phyloP scores from a whole-genome alignment of 2,888 invertebrate species.

The Mallateleia sp. region DNA sequence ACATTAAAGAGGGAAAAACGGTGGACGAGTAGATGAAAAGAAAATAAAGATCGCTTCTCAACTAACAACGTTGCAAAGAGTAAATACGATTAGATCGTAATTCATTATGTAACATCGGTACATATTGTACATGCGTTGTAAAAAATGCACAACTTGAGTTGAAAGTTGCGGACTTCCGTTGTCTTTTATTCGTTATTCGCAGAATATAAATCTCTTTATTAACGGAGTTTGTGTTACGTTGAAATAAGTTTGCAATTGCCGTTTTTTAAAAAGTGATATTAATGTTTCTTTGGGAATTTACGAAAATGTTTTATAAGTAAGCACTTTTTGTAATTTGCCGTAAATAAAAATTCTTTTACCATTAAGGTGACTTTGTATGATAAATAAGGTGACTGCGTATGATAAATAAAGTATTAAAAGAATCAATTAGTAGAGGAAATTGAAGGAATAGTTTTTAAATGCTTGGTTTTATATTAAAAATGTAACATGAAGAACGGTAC shows the following conservation, averaged over 20 bases:
- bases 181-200: constrained; percentile 39
- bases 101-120: constrained; percentile 57
- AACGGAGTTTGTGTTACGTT: constrained; percentile 31
- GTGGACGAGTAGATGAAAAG: constrained; percentile 1
- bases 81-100: constrained; percentile 66
- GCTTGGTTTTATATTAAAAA: too few relatives aligned
- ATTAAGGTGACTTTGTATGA: too few relatives aligned
- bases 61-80: constrained; percentile 56
- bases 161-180: constrained; percentile 40
- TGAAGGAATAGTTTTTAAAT: too few relatives aligned
- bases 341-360: too few relatives aligned
- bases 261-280: constrained; percentile 24
- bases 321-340: too few relatives aligned
- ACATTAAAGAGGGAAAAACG: constrained; percentile 16
- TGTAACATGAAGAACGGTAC: too few relatives aligned
- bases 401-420: too few relatives aligned
- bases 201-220: constrained; percentile 45
- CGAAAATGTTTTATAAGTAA: too few relatives aligned
- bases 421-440: too few relatives aligned
- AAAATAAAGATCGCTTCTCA: constrained; percentile 39
- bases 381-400: too few relatives aligned
- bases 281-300: constrained; percentile 17
- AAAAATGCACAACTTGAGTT: constrained; percentile 44
- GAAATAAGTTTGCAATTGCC: constrained; percentile 35
- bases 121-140: constrained; percentile 45